Evolutionary conservation across 2,888 invertebrate species (phyloP).

Genomic region (Pachymerium ferrugineum): DNA sequence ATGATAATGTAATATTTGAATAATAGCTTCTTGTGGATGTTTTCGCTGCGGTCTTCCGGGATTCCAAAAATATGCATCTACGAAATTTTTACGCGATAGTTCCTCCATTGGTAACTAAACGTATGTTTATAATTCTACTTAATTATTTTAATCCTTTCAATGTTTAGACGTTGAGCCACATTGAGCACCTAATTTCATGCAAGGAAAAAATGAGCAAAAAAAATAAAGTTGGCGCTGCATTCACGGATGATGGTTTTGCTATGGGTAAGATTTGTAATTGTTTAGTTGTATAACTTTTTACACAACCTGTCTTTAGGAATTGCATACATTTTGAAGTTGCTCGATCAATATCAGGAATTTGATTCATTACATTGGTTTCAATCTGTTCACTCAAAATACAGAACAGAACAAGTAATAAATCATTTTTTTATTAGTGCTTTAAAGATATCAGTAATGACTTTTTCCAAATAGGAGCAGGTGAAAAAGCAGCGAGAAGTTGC

Average conservation of each 20-base stretch:
- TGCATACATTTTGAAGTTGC: conserved; percentile 83
- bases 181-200: conserved; percentile 83
- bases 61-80: conserved; percentile 78
- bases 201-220: conserved; percentile 91
- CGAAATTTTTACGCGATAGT: conserved; percentile 88
- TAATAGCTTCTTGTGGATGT: conserved; percentile 76
- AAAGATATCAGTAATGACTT: not conserved
- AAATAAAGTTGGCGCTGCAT: conserved; percentile 76
- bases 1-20: not conserved
- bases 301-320: conserved; percentile 56
- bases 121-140: not conserved
- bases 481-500: conserved; percentile 32
- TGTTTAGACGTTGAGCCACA: conserved; percentile 78
- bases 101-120: conserved; percentile 60
- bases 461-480: conserved; percentile 33
- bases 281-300: not conserved
- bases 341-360: conserved; percentile 79
- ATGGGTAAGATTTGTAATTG: conserved; percentile 60
- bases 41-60: conserved; percentile 81
- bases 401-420: conserved; percentile 53
- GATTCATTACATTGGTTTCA: conserved; percentile 95
- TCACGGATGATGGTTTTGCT: conserved; percentile 97
- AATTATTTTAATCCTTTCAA: not conserved
- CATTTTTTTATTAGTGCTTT: not conserved
- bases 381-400: conserved; percentile 69